phyloP scores from a whole-genome alignment of 2,113 vertebrate genomes.

The Plectropomus leopardus region DNA sequence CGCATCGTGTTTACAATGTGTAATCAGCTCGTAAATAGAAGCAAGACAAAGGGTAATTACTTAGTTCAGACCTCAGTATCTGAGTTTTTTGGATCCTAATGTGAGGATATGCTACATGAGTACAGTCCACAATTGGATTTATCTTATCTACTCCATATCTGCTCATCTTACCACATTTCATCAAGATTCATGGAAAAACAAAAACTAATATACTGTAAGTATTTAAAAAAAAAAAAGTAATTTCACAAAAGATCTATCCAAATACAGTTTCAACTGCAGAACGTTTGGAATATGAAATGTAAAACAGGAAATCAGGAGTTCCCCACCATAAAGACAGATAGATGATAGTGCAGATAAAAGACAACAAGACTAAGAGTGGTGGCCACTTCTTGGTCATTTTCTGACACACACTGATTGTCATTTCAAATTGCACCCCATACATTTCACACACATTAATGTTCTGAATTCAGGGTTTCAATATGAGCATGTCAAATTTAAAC shows the following conservation, averaged over 20 bases:
- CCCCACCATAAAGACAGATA: not conserved
- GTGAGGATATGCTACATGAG: not conserved
- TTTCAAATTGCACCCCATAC: slow-evolving; percentile 4
- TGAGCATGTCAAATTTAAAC: slow-evolving; percentile 4
- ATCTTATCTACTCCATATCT: not conserved
- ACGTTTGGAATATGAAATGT: not conserved
- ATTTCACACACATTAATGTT: slow-evolving; percentile 2
- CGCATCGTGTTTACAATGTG: not conserved
- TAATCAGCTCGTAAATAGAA: slow-evolving; percentile 11
- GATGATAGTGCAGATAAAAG: not conserved
- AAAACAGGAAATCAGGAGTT: not conserved
- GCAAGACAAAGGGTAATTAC: not conserved
- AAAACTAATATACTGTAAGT: too few species aligned
- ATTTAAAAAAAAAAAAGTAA: not conserved
- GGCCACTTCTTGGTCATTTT: not conserved
- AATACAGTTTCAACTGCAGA: not conserved
- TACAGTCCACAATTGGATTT: not conserved
- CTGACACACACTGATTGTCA: not conserved
- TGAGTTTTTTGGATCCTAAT: slow-evolving; percentile 9
- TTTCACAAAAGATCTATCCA: not conserved
- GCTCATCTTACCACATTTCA: not conserved
- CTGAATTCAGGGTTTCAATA: slow-evolving; percentile 17
- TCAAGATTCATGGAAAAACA: too few species aligned
- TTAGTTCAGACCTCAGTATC: not conserved
- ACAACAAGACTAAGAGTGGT: not conserved